Conservation (phyloP, 2,797 vertebrate species). For the Lophotriccus pileatus region DNA sequence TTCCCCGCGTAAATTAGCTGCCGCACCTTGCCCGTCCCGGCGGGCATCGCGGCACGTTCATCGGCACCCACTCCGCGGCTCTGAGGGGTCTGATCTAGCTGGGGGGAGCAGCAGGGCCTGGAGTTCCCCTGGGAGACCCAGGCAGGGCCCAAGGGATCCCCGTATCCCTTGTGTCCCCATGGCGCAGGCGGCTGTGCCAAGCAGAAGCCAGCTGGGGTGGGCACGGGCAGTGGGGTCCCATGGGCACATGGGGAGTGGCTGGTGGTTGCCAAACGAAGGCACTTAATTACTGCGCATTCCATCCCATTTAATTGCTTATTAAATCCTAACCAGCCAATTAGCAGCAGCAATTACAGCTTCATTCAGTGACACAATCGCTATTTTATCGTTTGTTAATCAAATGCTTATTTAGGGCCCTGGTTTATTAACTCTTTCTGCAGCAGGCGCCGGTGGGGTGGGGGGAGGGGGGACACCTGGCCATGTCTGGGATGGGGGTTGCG, state of each 20-base stretch:
- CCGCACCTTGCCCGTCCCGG: constrained; percentile 42
- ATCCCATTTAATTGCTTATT: constrained; percentile 86
- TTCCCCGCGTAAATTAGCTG: constrained; percentile 79
- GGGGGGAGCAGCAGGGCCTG: background rate
- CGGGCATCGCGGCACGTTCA: background rate
- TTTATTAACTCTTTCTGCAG: constrained; percentile 79
- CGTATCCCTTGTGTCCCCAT: fast-evolving
- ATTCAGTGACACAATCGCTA: constrained; percentile 82
- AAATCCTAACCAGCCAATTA: constrained; percentile 88
- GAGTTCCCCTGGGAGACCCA: background rate
- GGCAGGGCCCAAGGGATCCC: background rate
- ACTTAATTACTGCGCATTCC: constrained; percentile 81
- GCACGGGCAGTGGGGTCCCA: background rate
- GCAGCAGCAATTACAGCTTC: constrained; percentile 85
- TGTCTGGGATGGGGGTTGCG: fast-evolving
- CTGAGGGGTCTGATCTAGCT: background rate
- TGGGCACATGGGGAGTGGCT: background rate
- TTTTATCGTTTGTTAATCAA: constrained; percentile 86
- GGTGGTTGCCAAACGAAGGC: constrained; percentile 29
- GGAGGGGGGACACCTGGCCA: background rate
- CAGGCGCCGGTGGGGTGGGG: fast-evolving
- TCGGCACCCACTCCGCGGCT: fast-evolving
- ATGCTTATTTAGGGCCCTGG: constrained; percentile 81
- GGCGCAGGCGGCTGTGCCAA: background rate
- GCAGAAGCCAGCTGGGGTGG: background rate